Conservation (phyloP, 2,113 vertebrate genomes). For the Macroglossus sobrinus region DNA sequence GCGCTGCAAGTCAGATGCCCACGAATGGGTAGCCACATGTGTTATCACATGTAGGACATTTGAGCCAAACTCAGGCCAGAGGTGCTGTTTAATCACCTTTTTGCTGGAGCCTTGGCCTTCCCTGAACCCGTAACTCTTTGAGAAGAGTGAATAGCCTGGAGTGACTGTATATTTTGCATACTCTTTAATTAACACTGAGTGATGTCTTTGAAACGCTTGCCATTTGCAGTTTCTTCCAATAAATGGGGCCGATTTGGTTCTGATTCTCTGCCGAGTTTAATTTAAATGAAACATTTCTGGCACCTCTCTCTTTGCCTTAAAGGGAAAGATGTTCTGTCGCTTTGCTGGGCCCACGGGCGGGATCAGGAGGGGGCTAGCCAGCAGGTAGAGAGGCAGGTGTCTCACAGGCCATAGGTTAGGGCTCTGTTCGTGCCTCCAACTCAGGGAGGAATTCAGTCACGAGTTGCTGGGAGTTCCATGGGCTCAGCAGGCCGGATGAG, state of each 20-base stretch:
- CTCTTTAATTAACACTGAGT: constrained; percentile 66
- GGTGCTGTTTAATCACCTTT: constrained; percentile 68
- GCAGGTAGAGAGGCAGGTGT: constrained; percentile 1
- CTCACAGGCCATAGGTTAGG: neutral
- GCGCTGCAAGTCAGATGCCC: constrained; percentile 88
- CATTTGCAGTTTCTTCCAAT: constrained; percentile 29
- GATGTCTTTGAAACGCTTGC: constrained; percentile 68
- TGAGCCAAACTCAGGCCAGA: constrained; percentile 74
- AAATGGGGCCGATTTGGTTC: neutral
- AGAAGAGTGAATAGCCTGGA: constrained; percentile 25
- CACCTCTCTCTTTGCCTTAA: neutral
- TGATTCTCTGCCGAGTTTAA: constrained; percentile 13
- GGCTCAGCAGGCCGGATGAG: constrained; percentile 10
- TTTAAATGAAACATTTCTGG: constrained; percentile 21
- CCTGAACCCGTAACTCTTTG: neutral
- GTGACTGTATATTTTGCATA: constrained; percentile 56
- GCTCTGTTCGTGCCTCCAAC: neutral
- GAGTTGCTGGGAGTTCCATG: neutral
- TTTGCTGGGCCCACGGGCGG: neutral
- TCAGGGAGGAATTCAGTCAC: constrained; percentile 19
- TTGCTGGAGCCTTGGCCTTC: constrained; percentile 8
- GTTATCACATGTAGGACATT: constrained; percentile 79
- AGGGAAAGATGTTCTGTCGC: neutral
- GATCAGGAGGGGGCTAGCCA: neutral
- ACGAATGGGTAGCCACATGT: constrained; percentile 82